Evolutionary conservation across 1,140 invertebrate species (phyloP).

Genomic region (Listronotus oregonensis): DNA sequence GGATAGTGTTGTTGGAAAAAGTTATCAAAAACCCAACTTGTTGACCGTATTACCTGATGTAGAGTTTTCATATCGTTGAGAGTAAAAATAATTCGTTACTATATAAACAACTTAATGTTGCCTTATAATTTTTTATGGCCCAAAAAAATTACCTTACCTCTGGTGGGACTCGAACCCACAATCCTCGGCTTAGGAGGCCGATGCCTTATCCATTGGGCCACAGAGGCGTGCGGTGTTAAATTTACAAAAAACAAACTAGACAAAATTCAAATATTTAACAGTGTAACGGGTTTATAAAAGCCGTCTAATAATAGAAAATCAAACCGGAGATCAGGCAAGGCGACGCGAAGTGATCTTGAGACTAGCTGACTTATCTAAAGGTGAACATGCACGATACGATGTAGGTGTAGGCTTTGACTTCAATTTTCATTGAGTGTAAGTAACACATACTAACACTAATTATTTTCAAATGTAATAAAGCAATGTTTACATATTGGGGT

Average conservation of each 20-base stretch:
- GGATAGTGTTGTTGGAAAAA: too few relatives aligned
- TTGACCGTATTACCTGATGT: too few relatives aligned
- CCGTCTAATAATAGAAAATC: conserved; percentile 4
- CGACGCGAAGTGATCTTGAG: neutral
- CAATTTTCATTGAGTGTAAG: too few relatives aligned
- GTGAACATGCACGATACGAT: neutral
- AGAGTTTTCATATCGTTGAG: too few relatives aligned
- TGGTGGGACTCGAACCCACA: conserved; percentile 76
- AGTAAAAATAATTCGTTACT: too few relatives aligned
- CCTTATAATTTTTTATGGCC: too few relatives aligned
- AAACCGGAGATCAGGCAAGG: neutral
- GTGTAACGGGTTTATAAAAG: neutral
- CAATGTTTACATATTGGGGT: too few relatives aligned
- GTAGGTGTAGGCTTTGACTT: too few relatives aligned
- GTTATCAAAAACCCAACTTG: too few relatives aligned
- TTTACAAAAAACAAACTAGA: conserved; percentile 2
- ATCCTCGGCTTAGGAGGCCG: conserved; percentile 74
- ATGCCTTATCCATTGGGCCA: conserved; percentile 77
- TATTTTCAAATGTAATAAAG: too few relatives aligned
- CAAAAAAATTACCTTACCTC: conserved; percentile 57
- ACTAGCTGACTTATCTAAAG: neutral
- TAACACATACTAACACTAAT: too few relatives aligned
- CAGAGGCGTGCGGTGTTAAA: conserved; percentile 45
- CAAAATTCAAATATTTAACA: neutral
- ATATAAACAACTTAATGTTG: too few relatives aligned